Percentiles rank a stretch among this genome's conserved stretches.
phyloP scores from a whole-genome alignment of 2,797 vertebrate genomes.

The Acomys russatus region DNA sequence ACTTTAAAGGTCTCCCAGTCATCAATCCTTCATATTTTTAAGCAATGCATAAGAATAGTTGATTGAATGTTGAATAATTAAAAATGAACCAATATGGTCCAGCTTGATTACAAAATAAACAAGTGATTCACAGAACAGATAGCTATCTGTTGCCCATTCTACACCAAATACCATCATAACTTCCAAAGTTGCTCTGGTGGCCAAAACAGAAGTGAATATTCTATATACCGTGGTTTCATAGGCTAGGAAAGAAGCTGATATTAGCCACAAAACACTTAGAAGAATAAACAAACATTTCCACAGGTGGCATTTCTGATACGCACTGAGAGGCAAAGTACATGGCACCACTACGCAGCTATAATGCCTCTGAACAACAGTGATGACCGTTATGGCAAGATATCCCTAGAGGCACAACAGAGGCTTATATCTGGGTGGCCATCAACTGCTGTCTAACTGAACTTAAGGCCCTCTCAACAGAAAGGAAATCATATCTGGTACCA shows the following conservation, averaged over 20 bases:
- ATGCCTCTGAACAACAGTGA: not conserved
- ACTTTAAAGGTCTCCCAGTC: not conserved
- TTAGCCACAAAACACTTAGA: not conserved
- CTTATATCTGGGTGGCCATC: not conserved
- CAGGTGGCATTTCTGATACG: not conserved
- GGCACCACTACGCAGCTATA: too few species aligned
- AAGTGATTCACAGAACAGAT: slow-evolving; percentile 33
- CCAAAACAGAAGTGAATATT: not conserved
- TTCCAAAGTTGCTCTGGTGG: not conserved
- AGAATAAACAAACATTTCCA: slow-evolving; percentile 24
- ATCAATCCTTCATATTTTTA: not conserved
- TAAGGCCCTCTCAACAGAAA: not conserved
- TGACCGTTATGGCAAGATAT: not conserved
- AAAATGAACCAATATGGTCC: not conserved
- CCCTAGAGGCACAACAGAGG: not conserved
- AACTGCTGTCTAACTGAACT: not conserved
- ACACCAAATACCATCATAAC: not conserved
- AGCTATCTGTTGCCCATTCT: not conserved
- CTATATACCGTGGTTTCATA: not conserved
- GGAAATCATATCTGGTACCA: not conserved
- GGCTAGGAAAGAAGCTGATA: not conserved
- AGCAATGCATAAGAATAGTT: not conserved
- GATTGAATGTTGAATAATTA: not conserved
- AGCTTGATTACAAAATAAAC: slow-evolving; percentile 56
- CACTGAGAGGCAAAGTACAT: not conserved